Evolutionary conservation across 2,888 invertebrate genomes (phyloP), one percentile per base, ranked within the genome.

Genomic region (Oxytorus armatus): DNA sequence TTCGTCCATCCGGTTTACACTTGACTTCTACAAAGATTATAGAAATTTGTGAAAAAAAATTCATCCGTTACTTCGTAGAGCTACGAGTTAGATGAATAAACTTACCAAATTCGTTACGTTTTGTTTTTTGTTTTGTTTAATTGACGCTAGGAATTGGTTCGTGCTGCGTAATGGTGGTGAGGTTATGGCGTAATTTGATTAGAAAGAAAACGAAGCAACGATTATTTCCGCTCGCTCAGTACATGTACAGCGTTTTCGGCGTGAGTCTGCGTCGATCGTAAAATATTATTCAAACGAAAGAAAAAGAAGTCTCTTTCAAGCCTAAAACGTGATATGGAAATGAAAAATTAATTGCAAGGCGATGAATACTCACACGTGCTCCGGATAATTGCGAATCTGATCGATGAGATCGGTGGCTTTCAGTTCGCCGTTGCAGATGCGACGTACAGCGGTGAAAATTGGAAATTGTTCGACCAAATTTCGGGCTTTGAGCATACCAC

Each of bases 381-480:
- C 98, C 25, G 98, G 98, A 92, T 99, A 98, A 90, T 96, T 95
- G 91, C 97, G 96, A 92, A 99, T 96, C 93, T 97, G 97, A 90
- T 97, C 96, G 87, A 99, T 97, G 92, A 99, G 95, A 88, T 97
- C 96, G 53, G 93, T 92, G 0, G 98, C 96, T 90, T 95, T 95
- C 85, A 98, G 90, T 90, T 97, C 95, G 70, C 96, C 96, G 79
- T 94, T 95, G 92, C 99, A 99, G 89, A 99, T 99, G 91, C 95
- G 95, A 93, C 98, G 98, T 82, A 99, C 97, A 25, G 98, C 97
- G 21, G 97, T 98, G 92, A 99, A 99, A 70, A 99, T 93, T 0
- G 99, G 99, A 92, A 99, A 99, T 91, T 98, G 98, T 79, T 97
- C 96, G 92, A 96, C 96, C 94, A 97, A 95, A 83, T 95, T 94